Evolutionary conservation across 1,140 invertebrate genomes (phyloP).

Genomic region (Papilio polyxenes): DNA sequence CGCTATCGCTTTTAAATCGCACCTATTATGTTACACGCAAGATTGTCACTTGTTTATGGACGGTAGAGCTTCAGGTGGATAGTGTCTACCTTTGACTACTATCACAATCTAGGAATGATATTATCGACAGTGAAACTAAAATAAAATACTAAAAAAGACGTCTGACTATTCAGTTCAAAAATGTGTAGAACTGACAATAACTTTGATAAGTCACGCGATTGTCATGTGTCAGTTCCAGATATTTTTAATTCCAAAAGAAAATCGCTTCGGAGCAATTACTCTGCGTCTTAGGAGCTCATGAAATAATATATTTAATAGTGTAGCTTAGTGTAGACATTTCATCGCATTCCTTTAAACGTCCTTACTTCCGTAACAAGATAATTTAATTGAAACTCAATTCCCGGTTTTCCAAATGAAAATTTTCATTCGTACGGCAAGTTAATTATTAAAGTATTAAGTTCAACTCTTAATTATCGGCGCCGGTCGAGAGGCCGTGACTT

Average conservation of each 20-base stretch:
- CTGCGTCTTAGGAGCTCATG: too few relatives aligned
- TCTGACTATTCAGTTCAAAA: neutral
- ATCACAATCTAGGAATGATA: slow-evolving; percentile 44
- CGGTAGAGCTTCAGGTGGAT: slow-evolving; percentile 47
- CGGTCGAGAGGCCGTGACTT: slow-evolving; percentile 34
- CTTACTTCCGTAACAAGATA: neutral
- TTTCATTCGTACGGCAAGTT: slow-evolving; percentile 26
- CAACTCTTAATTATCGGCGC: slow-evolving; percentile 38
- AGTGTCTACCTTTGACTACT: slow-evolving; percentile 40
- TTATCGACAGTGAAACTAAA: slow-evolving; percentile 45
- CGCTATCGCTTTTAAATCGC: slow-evolving; percentile 42
- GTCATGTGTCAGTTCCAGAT: too few relatives aligned
- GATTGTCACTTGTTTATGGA: slow-evolving; percentile 50
- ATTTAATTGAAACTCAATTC: slow-evolving; percentile 36
- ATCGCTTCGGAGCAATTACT: too few relatives aligned
- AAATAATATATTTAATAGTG: too few relatives aligned
- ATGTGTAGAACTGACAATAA: too few relatives aligned
- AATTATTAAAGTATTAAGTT: slow-evolving; percentile 40
- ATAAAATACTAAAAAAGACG: slow-evolving; percentile 28
- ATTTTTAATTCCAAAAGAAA: too few relatives aligned
- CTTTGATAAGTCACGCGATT: too few relatives aligned
- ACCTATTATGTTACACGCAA: slow-evolving; percentile 41
- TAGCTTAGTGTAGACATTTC: neutral
- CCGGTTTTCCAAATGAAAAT: slow-evolving; percentile 35
- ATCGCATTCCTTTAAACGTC: neutral